These are phyloP conservation scores for Batillaria attramentaria DNA, from an alignment of 1,140 invertebrate species.

Conservation along the genomic window DNA sequence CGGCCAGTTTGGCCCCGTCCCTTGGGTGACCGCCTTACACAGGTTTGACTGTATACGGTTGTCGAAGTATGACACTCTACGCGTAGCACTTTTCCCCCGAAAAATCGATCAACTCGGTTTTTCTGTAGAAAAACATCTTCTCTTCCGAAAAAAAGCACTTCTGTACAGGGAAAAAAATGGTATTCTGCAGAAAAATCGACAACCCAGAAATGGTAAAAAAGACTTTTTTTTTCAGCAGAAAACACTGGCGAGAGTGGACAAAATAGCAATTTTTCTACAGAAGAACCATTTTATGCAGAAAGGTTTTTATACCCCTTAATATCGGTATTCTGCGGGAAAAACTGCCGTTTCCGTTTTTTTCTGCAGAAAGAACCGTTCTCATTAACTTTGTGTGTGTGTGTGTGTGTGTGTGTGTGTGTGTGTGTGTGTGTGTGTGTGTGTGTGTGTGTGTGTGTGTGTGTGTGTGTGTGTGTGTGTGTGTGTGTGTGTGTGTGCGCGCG, in stretches of 20 bases:
- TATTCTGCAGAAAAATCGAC: not conserved
- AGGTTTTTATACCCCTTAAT: not conserved
- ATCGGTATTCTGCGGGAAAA: too few species aligned
- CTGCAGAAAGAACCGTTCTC: not conserved
- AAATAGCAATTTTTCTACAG: not conserved
- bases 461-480: not conserved
- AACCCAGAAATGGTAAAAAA: not conserved
- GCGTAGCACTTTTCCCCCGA: too few species aligned
- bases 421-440: slow-evolving; percentile 2
- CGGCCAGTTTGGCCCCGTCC: too few species aligned
- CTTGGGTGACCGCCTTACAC: too few species aligned
- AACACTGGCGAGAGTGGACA: not conserved
- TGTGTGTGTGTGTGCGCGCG: not conserved
- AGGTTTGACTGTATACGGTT: too few species aligned
- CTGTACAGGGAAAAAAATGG: too few species aligned
- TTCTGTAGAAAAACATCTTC: too few species aligned
- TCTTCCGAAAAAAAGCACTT: too few species aligned
- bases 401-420: too few species aligned
- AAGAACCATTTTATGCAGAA: not conserved
- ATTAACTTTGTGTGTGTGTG: too few species aligned
- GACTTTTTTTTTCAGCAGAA: not conserved
- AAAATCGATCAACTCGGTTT: too few species aligned
- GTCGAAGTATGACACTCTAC: too few species aligned
- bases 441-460: slow-evolving; percentile 2
- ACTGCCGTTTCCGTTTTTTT: not conserved